Conservation (phyloP, 2,797 vertebrate genomes). For the Gymnodraco acuticeps region DNA sequence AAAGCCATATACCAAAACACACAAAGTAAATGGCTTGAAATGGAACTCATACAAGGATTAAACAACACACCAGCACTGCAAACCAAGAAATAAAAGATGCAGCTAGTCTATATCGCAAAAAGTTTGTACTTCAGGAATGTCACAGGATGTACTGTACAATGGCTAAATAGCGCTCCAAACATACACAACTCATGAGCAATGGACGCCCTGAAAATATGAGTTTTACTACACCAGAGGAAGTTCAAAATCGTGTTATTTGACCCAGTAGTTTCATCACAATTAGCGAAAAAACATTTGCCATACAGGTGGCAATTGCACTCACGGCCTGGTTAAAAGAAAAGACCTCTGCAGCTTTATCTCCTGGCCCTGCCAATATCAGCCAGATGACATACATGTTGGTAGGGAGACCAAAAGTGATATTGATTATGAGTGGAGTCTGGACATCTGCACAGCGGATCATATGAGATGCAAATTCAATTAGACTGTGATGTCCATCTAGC, state of each 20-base stretch:
- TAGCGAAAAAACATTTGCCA: neutral
- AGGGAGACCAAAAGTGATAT: constrained; percentile 25
- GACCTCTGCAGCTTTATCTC: constrained; percentile 17
- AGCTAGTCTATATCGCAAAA: constrained; percentile 14
- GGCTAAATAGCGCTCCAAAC: constrained; percentile 27
- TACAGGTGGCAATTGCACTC: constrained; percentile 28
- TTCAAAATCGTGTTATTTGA: neutral
- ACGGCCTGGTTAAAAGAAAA: constrained; percentile 30
- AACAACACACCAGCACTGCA: neutral
- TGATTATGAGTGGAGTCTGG: constrained; percentile 29
- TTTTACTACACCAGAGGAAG: neutral
- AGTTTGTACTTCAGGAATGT: constrained; percentile 28
- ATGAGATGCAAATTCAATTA: neutral
- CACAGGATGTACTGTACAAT: constrained; percentile 13
- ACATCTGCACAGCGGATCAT: neutral
- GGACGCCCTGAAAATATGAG: neutral
- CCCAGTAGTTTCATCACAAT: neutral
- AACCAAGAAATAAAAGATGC: constrained; percentile 3
- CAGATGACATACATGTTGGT: constrained; percentile 40
- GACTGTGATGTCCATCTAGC: constrained; percentile 33
- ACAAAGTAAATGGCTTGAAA: neutral
- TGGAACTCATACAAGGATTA: neutral
- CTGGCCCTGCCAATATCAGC: constrained; percentile 34
- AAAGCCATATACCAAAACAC: neutral
- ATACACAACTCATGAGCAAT: constrained; percentile 3